A percentile compares a stretch with the other conserved stretches of the same genome.
Conservation (phyloP, 2,113 vertebrate species). For the Polyodon spathula region DNA sequence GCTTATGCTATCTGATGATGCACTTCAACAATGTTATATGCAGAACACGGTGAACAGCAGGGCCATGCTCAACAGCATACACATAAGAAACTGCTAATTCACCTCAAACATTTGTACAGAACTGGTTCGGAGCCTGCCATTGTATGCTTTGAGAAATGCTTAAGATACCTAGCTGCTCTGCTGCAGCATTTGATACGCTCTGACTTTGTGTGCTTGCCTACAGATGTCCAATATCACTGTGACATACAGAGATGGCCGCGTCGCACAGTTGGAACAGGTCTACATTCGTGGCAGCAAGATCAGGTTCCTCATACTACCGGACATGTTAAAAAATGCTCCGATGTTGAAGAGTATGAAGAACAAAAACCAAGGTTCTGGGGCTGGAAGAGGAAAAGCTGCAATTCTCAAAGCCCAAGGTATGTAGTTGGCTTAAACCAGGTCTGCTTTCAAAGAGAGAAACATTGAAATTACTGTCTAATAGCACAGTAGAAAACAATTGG, state of each 20-base stretch:
- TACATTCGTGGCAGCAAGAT: constrained; percentile 98
- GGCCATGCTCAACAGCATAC: too few relatives aligned
- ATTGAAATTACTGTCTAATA: not conserved
- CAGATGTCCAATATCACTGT: constrained; percentile 98
- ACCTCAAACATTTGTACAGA: not conserved
- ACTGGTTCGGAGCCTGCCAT: too few relatives aligned
- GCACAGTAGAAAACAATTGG: not conserved
- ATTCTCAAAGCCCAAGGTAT: constrained; percentile 95
- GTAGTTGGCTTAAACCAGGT: constrained; percentile 13
- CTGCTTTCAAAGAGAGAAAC: not conserved
- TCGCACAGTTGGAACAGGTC: constrained; percentile 91
- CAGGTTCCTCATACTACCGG: constrained; percentile 88
- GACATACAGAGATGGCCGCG: constrained; percentile 88
- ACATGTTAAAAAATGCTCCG: constrained; percentile 96
- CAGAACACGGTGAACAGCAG: too few relatives aligned
- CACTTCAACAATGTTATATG: too few relatives aligned
- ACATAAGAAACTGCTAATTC: too few relatives aligned
- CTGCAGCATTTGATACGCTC: too few relatives aligned
- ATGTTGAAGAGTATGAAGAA: constrained; percentile 99
- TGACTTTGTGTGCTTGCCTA: constrained; percentile 1
- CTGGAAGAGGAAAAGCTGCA: constrained; percentile 90
- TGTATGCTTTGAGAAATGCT: too few relatives aligned
- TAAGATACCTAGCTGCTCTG: too few relatives aligned
- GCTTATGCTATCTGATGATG: too few relatives aligned
- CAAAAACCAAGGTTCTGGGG: constrained; percentile 93